Conservation (phyloP, 2,797 vertebrate genomes). For the Pantherophis alleghaniensis region DNA sequence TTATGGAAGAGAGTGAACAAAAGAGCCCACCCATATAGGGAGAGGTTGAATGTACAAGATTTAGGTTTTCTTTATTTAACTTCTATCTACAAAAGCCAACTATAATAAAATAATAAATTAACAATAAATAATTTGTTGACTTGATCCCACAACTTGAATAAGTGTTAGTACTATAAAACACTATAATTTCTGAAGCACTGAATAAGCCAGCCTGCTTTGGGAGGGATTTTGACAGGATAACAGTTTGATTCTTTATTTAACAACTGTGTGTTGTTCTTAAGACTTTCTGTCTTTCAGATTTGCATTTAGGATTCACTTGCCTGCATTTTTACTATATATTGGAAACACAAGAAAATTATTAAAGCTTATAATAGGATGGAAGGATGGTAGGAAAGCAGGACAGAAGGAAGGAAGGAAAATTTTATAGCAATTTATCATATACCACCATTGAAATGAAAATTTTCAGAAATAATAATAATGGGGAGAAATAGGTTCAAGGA, state of each 20-base stretch:
- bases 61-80: neutral
- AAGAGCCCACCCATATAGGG: conserved; percentile 1
- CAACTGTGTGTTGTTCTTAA: neutral
- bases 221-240: neutral
- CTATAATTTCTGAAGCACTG: neutral
- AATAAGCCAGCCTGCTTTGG: neutral
- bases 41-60: neutral
- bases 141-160: neutral
- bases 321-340: neutral
- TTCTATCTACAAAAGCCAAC: neutral
- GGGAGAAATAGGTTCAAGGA: neutral
- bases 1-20: neutral
- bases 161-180: neutral
- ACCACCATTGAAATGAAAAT: neutral
- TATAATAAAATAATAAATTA: neutral
- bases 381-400: neutral
- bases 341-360: neutral
- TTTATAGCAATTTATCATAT: neutral
- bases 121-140: neutral
- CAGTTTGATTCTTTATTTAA: neutral
- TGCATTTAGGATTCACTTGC: neutral
- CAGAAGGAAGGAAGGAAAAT: neutral
- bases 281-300: neutral
- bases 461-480: neutral
- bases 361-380: neutral